A percentile compares a stretch with the other conserved stretches of the same genome.
phyloP scores from a whole-genome alignment of 1,140 invertebrate species.

The Euwallacea fornicatus region DNA sequence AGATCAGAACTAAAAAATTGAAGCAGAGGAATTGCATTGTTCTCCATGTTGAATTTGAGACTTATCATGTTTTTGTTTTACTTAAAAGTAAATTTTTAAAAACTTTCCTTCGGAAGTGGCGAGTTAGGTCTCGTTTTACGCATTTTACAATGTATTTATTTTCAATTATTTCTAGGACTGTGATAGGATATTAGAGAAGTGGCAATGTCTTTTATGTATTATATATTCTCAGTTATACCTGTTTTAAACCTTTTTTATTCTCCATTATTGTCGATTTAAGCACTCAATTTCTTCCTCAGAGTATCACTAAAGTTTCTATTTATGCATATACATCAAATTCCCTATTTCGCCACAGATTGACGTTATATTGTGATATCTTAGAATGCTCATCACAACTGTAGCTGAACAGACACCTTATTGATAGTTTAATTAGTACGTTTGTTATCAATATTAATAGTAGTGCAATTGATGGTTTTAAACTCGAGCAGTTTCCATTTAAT shows the following conservation, averaged over 20 bases:
- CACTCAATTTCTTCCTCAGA: background rate
- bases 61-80: background rate
- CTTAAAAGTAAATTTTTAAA: background rate
- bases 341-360: background rate
- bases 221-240: background rate
- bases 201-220: slow-evolving; percentile 26
- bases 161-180: slow-evolving; percentile 44
- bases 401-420: background rate
- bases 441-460: too few species aligned
- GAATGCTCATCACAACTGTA: slow-evolving; percentile 49
- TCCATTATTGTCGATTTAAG: slow-evolving; percentile 2
- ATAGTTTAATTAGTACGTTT: too few species aligned
- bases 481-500: too few species aligned
- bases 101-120: background rate
- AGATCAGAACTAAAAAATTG: too few species aligned
- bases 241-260: slow-evolving; percentile 20
- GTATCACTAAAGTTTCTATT: background rate
- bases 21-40: too few species aligned
- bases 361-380: slow-evolving; percentile 48
- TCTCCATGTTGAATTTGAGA: background rate
- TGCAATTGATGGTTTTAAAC: too few species aligned
- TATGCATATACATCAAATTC: background rate
- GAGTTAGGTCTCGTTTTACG: background rate
- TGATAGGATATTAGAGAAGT: slow-evolving; percentile 47
- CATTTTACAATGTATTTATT: slow-evolving; percentile 19